Evolutionary conservation across 1,140 invertebrate species (phyloP).

Genomic region (Berghia stephanieae): DNA sequence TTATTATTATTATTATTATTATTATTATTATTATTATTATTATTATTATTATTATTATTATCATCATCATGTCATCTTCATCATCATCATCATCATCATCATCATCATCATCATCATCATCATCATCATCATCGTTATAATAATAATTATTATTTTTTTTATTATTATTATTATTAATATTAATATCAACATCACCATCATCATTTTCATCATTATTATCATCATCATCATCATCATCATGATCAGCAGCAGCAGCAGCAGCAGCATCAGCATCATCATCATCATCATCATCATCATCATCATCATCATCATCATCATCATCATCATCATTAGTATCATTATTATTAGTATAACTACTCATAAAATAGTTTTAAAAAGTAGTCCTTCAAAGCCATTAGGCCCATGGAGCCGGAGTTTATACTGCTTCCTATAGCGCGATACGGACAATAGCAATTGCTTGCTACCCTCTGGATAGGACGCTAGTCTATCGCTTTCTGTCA

Average conservation of each 20-base stretch:
- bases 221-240: slow-evolving; percentile 1
- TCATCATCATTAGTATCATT: neutral
- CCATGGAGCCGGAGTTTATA: too few species aligned
- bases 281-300: neutral
- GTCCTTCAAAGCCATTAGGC: too few species aligned
- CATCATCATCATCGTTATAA: neutral
- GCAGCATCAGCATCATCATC: neutral
- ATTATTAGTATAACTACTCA: neutral
- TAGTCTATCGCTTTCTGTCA: too few species aligned
- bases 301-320: slow-evolving; percentile 5
- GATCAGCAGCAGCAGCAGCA: neutral
- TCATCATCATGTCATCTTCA: slow-evolving; percentile 1
- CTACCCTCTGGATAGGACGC: too few species aligned
- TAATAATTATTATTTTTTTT: neutral
- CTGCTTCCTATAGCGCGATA: too few species aligned
- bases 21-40: neutral
- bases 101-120: neutral
- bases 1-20: neutral
- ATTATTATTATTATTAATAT: neutral
- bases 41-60: neutral
- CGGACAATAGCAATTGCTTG: too few species aligned
- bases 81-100: slow-evolving; percentile 3
- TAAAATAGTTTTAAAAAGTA: too few species aligned
- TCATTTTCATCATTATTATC: neutral
- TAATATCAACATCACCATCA: slow-evolving; percentile 7